Evolutionary conservation across 2,113 vertebrate species (phyloP).

Genomic region (Cyanoramphus novaezelandiae): DNA sequence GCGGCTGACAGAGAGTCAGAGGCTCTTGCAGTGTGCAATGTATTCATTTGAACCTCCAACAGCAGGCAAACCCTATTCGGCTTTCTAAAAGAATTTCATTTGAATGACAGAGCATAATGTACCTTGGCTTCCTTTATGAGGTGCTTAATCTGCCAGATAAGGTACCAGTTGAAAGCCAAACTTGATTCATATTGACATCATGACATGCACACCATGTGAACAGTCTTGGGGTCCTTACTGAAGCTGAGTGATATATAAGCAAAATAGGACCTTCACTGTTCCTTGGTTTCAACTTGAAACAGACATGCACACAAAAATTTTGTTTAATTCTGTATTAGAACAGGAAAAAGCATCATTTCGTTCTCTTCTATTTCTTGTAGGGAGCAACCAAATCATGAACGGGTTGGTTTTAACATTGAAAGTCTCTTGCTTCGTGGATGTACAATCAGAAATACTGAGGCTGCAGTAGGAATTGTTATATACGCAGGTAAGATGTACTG

Average conservation of each 20-base stretch:
- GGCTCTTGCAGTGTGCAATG: background rate
- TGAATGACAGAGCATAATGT: background rate
- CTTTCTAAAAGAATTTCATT: background rate
- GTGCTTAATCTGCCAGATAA: background rate
- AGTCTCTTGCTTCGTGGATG: conserved; percentile 83
- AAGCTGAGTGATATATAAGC: background rate
- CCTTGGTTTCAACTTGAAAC: background rate
- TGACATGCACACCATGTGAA: background rate
- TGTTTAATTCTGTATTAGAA: background rate
- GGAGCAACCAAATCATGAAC: conserved; percentile 82
- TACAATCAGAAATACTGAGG: conserved; percentile 79
- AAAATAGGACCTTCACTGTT: background rate
- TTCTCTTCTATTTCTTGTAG: conserved; percentile 68
- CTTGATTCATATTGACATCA: background rate
- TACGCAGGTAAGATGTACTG: conserved; percentile 72
- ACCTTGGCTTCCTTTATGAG: background rate
- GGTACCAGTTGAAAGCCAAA: background rate
- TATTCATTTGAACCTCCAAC: background rate
- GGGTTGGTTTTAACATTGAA: conserved; percentile 75
- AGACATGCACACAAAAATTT: background rate
- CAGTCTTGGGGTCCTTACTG: background rate
- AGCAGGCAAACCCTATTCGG: background rate
- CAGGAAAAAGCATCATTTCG: background rate
- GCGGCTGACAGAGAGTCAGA: background rate
- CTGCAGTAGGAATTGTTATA: conserved; percentile 76